phyloP scores from a whole-genome alignment of 2,113 vertebrate species.

The Hyperoodon ampullatus region DNA sequence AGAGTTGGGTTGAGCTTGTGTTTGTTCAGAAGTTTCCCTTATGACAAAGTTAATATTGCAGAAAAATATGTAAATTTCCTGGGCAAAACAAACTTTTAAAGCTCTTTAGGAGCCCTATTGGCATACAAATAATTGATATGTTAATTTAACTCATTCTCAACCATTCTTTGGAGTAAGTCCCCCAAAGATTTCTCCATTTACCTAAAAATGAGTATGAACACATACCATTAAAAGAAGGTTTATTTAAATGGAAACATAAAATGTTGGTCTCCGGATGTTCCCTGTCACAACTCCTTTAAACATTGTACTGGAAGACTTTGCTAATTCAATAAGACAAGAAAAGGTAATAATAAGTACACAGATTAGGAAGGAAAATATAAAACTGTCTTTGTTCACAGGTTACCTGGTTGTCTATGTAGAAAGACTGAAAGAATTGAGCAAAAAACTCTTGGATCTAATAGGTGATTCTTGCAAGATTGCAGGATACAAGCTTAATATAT shows the following conservation, averaged over 20 bases:
- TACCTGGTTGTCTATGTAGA: background rate
- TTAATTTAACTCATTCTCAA: background rate
- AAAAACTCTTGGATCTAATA: background rate
- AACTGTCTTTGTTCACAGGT: background rate
- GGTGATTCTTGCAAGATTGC: background rate
- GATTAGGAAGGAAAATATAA: background rate
- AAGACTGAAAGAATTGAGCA: background rate
- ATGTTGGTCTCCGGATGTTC: background rate
- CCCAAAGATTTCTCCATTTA: background rate
- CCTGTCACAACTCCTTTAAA: background rate
- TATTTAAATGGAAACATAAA: background rate
- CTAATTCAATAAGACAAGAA: background rate
- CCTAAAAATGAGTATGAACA: background rate
- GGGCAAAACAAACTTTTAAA: background rate
- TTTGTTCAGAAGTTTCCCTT: background rate
- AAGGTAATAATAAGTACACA: background rate
- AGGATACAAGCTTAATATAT: background rate
- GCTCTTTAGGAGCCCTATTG: background rate
- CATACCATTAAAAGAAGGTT: background rate
- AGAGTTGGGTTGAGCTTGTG: background rate
- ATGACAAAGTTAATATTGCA: background rate
- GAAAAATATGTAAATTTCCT: background rate
- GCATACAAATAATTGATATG: background rate
- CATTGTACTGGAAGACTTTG: background rate
- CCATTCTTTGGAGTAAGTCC: background rate